Conservation (phyloP, 64 coral and sea anemone species). For the Montipora foliosa region DNA sequence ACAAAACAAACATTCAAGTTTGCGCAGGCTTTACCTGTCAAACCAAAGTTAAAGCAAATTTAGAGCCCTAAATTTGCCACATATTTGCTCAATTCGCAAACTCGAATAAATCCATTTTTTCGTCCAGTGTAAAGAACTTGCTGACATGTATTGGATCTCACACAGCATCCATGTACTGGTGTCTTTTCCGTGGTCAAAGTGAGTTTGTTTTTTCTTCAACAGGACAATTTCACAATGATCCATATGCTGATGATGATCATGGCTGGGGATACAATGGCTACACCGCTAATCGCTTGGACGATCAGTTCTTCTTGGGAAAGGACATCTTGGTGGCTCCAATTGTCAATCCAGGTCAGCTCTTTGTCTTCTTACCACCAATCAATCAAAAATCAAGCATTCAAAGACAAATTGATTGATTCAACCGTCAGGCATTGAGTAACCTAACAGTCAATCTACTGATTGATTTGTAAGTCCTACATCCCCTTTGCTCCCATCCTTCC, state of each 20-base stretch:
- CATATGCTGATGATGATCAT: constrained; percentile 59
- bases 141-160: background rate
- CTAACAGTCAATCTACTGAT: too few species aligned
- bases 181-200: background rate
- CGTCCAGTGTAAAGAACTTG: too few species aligned
- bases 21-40: too few species aligned
- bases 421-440: too few species aligned
- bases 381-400: background rate
- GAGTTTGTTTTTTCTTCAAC: background rate
- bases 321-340: constrained; percentile 72
- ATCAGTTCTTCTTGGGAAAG: constrained; percentile 78
- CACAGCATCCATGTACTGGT: background rate
- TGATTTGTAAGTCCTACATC: too few species aligned
- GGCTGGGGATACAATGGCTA: constrained; percentile 57
- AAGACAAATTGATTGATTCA: background rate
- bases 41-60: too few species aligned
- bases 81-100: too few species aligned
- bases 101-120: too few species aligned
- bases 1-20: too few species aligned
- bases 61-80: too few species aligned
- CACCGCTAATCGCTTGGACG: constrained; percentile 65
- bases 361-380: background rate
- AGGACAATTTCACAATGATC: constrained; percentile 72
- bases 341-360: constrained; percentile 65
- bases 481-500: background rate